Evolutionary conservation across 64 coral and sea anemone genomes (phyloP), one percentile per base, ranked within the genome.

Genomic region (Montipora foliosa): DNA sequence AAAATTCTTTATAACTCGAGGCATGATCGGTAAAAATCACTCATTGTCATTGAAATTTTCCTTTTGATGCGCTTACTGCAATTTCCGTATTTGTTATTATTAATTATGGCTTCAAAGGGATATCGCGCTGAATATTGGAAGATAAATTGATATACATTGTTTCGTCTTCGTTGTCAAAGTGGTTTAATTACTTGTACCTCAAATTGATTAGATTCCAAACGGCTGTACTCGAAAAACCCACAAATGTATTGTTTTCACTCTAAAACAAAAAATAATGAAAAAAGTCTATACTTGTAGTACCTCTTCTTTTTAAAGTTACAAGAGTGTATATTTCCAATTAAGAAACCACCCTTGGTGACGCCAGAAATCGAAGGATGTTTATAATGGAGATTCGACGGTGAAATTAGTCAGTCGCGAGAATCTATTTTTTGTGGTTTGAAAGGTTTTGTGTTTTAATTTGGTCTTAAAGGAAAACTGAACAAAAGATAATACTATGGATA

Each of bases 91-190:
- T 86, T 46, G 67, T 66, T 0, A 44, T 46, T 17, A 14, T 49
- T 19, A 86, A 22, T 16, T 5, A 29, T 29, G 29, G 45, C 47
- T 83, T 2, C 13, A 46, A 86, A 85, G 67, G 21, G 55, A 52
- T 82, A 61, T 25, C 79, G 14, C 82, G 46, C 44, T 44, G 81
- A 68, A 68, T 69, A 2, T 24, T 64, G 6, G 0, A 64, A n/a
- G 45, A 71, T 48, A 70, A 70, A 86, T 86, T 19, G 71, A 69
- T 86, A 51, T 86, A 45, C 7, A 86, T 86, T 86, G 82, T 86
- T 71, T 70, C 64, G 82, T 86, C 82, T 86, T 15, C 8, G 60
- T 17, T 69, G 82, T 78, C 11, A 4, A 58, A 16, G 82, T 19
- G 62, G 62, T 86, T 44, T 69, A 71, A 71, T 86, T 86, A 46